Conservation (phyloP, 2,113 vertebrate genomes). For the Corynorhinus townsendii region DNA sequence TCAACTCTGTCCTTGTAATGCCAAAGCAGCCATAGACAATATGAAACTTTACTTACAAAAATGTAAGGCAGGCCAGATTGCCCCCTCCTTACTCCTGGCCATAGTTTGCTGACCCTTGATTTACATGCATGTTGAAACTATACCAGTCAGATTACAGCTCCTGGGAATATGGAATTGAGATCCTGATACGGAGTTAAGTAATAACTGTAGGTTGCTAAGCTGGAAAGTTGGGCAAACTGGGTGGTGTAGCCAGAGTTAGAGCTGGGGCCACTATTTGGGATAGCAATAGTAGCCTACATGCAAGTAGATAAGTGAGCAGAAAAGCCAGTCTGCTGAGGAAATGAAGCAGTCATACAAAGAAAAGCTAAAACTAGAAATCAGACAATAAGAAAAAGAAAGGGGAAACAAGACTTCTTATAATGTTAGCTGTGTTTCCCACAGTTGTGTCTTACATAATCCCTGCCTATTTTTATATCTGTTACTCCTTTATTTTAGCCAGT, state of each 20-base stretch:
- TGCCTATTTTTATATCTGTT: conserved; percentile 49
- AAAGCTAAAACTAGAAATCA: neutral
- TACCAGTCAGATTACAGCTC: neutral
- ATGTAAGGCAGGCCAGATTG: neutral
- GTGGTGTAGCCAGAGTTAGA: neutral
- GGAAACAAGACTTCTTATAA: neutral
- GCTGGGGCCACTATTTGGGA: neutral
- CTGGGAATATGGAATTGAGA: conserved; percentile 16
- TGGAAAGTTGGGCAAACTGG: neutral
- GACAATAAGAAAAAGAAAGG: neutral
- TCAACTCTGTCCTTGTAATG: neutral
- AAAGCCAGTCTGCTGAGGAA: neutral
- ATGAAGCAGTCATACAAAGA: neutral
- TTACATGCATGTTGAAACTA: neutral
- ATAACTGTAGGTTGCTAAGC: neutral
- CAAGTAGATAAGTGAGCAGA: neutral
- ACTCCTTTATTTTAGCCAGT: conserved; percentile 28
- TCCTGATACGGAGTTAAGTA: neutral
- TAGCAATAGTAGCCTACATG: neutral
- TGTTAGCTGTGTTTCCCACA: neutral
- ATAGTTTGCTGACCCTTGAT: conserved; percentile 11
- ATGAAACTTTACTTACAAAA: neutral
- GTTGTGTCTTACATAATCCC: conserved; percentile 30
- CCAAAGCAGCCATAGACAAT: conserved; percentile 4
- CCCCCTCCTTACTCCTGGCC: neutral